Evolutionary conservation across 2,888 invertebrate genomes (phyloP).

Genomic region (Ophion costatus): DNA sequence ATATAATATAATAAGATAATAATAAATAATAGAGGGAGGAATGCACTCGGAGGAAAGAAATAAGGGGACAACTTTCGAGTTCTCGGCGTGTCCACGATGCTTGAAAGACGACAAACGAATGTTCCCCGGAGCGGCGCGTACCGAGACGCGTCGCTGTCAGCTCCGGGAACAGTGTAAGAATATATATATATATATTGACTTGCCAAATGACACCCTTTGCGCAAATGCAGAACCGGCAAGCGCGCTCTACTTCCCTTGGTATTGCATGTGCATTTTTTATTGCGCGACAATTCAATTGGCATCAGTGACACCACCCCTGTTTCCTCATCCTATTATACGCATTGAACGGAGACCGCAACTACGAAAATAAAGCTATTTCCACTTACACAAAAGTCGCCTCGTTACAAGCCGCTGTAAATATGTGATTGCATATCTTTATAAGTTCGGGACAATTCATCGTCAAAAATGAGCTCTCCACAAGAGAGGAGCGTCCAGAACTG

Average conservation of each 20-base stretch:
- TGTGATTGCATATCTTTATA: too few species aligned
- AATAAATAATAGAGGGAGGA: neutral
- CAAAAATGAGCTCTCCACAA: too few species aligned
- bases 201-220: constrained; percentile 61
- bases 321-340: neutral
- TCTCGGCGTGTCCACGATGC: neutral
- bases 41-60: neutral
- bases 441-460: too few species aligned
- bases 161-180: constrained; percentile 1
- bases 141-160: constrained; percentile 27
- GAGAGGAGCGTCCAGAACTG: too few species aligned
- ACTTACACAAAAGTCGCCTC: too few species aligned
- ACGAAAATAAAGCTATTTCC: too few species aligned
- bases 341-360: neutral
- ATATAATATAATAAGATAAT: too few species aligned
- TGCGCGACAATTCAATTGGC: constrained; percentile 42
- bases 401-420: too few species aligned
- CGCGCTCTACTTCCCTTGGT: constrained; percentile 57
- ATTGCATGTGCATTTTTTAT: constrained; percentile 53
- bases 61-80: neutral
- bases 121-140: constrained; percentile 28
- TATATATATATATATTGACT: constrained; percentile 22
- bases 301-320: constrained; percentile 3
- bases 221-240: constrained; percentile 38
- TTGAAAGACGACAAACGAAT: constrained; percentile 40